Evolutionary conservation across 2,888 invertebrate species (phyloP).

Genomic region (Catocala fraxini): DNA sequence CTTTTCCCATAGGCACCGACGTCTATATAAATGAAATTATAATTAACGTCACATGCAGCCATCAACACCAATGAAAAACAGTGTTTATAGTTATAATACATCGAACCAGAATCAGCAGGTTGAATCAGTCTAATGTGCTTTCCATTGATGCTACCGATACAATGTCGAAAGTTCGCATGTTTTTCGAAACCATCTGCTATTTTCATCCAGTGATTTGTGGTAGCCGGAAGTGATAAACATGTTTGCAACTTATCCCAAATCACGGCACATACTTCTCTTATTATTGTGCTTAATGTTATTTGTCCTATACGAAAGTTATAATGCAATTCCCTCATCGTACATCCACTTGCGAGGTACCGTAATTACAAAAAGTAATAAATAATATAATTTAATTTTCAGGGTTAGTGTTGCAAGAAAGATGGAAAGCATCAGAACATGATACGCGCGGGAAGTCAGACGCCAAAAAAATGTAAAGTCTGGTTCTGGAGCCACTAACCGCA

Average conservation of each 20-base stretch:
- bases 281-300: conserved; percentile 29
- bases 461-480: conserved; percentile 27
- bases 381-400: conserved; percentile 24
- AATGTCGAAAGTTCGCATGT: conserved; percentile 22
- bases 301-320: conserved; percentile 29
- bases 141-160: conserved; percentile 17
- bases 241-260: conserved; percentile 27
- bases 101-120: conserved; percentile 20
- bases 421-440: conserved; percentile 39
- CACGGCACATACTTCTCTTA: conserved; percentile 27
- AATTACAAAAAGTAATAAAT: conserved; percentile 23
- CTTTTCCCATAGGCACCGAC: conserved; percentile 21
- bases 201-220: conserved; percentile 23
- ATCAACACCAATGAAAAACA: conserved; percentile 15
- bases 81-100: conserved; percentile 22
- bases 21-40: conserved; percentile 23
- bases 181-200: conserved; percentile 26
- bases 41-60: conserved; percentile 24
- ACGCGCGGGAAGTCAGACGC: conserved; percentile 32
- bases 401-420: conserved; percentile 28
- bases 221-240: conserved; percentile 18
- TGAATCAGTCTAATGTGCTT: conserved; percentile 22
- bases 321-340: conserved; percentile 26
- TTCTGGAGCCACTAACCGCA: conserved; percentile 22
- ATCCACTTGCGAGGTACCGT: conserved; percentile 29